Conservation (phyloP, 2,888 invertebrate species). For the Fragum fragum region DNA sequence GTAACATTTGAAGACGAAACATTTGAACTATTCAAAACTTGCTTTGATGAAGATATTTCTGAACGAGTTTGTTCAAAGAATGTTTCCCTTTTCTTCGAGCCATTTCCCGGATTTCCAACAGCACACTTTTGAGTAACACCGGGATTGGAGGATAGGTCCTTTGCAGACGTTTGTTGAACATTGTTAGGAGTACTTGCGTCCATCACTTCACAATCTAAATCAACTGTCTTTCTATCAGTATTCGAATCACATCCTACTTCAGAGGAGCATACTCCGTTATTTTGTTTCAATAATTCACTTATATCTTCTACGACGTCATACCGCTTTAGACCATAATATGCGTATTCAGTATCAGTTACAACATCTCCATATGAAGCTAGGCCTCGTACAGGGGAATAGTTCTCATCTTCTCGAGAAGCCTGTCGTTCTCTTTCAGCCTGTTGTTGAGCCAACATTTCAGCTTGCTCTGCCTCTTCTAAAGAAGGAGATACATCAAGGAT, state of each 20-base stretch:
- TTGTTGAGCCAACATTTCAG: constrained; percentile 84
- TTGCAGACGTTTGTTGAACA: not conserved
- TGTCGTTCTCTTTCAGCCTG: constrained; percentile 78
- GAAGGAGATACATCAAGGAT: constrained; percentile 87
- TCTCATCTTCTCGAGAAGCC: constrained; percentile 75
- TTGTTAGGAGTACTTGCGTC: not conserved
- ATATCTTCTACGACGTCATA: constrained; percentile 84
- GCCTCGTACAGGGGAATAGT: constrained; percentile 64
- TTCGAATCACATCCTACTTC: constrained; percentile 7
- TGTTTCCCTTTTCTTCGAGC: not conserved
- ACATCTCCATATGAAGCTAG: constrained; percentile 63
- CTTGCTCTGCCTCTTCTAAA: constrained; percentile 86
- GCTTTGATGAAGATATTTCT: not conserved
- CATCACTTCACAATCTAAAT: constrained; percentile 10
- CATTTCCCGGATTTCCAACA: not conserved
- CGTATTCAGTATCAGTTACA: constrained; percentile 65
- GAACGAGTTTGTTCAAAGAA: not conserved
- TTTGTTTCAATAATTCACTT: constrained; percentile 76
- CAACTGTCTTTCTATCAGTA: not conserved
- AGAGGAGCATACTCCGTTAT: constrained; percentile 45
- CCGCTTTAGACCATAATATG: constrained; percentile 77
- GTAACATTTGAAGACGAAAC: constrained; percentile 31
- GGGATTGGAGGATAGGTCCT: not conserved
- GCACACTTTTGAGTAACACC: not conserved
- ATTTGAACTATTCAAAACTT: not conserved